Base-by-base conservation (phyloP, 35 echinoderm and acorn worm genomes). In the Stichopus chloronotus region DNA sequence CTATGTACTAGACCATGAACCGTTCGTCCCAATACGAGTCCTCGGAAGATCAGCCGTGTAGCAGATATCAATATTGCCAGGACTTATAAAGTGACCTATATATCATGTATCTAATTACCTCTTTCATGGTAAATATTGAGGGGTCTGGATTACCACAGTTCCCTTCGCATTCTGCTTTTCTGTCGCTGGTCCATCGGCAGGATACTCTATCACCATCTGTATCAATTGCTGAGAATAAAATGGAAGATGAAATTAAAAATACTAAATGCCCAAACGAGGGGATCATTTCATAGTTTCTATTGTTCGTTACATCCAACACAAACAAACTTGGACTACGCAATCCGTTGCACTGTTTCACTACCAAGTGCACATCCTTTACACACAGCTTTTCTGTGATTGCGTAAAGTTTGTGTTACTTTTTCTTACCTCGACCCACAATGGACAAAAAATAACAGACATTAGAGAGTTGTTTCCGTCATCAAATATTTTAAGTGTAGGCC, bases 81-180 rank as follows among this genome's bases (percentile, higher is more conserved):
- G 30, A 43, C 30, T 1, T 1, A 43, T 0, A 43, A 43, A 43
- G 30, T 1, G 30, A 43, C 30, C 30, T 71, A 68, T 17, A 68
- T 68, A n/a, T 71, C 11, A 83, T 83, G 55, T 83, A 30, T 57
- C 23, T 57, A 9, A 8, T 52, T 89, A 71, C 87, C 30, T 19
- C 20, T 71, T 53, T 72, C 87, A 89, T 85, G 7, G 43, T 63
- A 16, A 89, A 89, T 69, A 89, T 71, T 14, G 16, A 21, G 19
- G 22, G 4, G 60, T 89, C 61, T 19, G 87, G 59, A 71, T 89
- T 89, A 9, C 87, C 87, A 14, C 87, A 89, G 43, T 89, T 89
- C 19, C 23, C 12, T 72, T 89, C 87, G 17, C 87, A 89, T 65
- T 89, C 87, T 53, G 20, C 59, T 17, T 89, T 89, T n/a, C 30